Evolutionary conservation across 2,888 invertebrate species (phyloP), one percentile per base, ranked within the genome.

Genomic region (Apodemia mormo): DNA sequence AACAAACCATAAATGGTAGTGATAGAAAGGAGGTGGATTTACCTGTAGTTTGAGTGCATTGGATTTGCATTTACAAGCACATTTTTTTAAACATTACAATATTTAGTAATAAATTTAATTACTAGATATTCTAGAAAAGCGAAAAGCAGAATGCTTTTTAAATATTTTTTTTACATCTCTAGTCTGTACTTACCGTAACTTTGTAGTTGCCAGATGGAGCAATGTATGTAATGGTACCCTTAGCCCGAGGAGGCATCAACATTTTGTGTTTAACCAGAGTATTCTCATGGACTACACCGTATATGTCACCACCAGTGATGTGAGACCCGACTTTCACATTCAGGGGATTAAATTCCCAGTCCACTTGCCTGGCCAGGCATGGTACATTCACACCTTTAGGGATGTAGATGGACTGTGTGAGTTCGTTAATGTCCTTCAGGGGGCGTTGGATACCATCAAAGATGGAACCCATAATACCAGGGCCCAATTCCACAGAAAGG

Each of bases 381-480:
- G 99, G 99, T 72, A 97, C 96, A 89, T 99, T 99, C 67, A 99
- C 96, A 89, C 99, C 99, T 94, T 99, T 99, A 65, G 99, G 99
- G 92, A 99, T 99, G 95, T 99, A 99, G 93, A 99, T 99, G 85
- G 98, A 98, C 85, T 96, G 95, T 1, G 98, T 98, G 75, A 98
- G 90, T 85, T 98, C 98, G 85, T 97, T 95, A 88, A 99, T 99
- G 92, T 99, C 99, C 90, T 97, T 98, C 82, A 99, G 90, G 0
- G 99, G 99, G 84, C 99, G 97, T 93, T 99, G 99, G 92, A 99
- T 99, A 94, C 99, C 99, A 94, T 99, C 99, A 94, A 99, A 99
- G 94, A 99, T 99, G 88, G 98, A 98, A 77, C 98, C 98, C 95
- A 99, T 96, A 90, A 99, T 99, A 84, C 99, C 99, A 68, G 99